Conservation (phyloP, 2,888 invertebrate species). For the Cantharis rufa region DNA sequence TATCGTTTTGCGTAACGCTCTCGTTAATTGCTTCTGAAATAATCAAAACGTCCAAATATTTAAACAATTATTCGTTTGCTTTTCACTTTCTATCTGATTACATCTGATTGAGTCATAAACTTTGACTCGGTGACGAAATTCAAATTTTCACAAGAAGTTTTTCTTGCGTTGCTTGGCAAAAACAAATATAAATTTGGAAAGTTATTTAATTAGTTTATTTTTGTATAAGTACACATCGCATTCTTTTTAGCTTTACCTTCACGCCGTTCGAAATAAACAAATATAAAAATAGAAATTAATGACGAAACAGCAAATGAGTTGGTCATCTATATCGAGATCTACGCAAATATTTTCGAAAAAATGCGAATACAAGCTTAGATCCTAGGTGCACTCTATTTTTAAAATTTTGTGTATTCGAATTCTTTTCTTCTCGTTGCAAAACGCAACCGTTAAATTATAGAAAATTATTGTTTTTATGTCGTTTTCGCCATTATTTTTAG, state of each 20-base stretch:
- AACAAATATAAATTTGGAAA: not conserved
- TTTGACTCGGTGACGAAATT: not conserved
- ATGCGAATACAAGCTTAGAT: constrained; percentile 1
- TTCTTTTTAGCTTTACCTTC: constrained; percentile 26
- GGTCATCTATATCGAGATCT: constrained; percentile 26
- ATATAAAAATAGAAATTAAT: constrained; percentile 31
- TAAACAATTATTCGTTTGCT: not conserved
- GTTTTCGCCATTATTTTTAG: constrained; percentile 6
- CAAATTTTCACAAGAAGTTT: not conserved
- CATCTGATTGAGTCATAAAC: not conserved
- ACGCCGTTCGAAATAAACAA: constrained; percentile 27
- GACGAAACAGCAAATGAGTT: constrained; percentile 32
- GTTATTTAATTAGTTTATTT: constrained; percentile 6
- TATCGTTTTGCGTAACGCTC: not conserved
- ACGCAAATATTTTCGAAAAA: constrained; percentile 22
- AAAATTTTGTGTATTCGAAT: not conserved
- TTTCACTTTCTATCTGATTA: not conserved
- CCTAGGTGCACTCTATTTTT: constrained; percentile 10
- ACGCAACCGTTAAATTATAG: constrained; percentile 4
- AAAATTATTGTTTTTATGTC: constrained; percentile 12
- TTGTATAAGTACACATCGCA: not conserved
- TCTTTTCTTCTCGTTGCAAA: constrained; percentile 10
- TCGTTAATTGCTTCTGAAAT: not conserved
- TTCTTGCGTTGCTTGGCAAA: not conserved
- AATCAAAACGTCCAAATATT: not conserved